These are phyloP conservation scores for Dysmachus trigonus DNA, from an alignment of 2,888 invertebrate genomes.

Conservation along the genomic window DNA sequence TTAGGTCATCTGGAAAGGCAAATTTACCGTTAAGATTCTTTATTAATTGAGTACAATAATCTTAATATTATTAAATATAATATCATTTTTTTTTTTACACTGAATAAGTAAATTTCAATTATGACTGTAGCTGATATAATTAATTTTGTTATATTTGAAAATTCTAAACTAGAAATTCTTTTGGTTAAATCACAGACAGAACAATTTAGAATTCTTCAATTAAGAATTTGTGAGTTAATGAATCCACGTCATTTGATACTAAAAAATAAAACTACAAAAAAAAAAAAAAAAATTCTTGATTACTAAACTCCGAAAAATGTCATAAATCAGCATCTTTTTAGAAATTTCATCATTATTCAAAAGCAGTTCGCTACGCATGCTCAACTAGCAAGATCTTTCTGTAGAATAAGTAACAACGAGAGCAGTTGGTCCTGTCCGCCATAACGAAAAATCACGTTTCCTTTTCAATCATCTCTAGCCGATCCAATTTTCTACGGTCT, in stretches of 20 bases:
- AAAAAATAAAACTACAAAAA: neutral
- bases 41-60: no score
- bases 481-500: constrained; percentile 1
- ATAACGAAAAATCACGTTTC: neutral
- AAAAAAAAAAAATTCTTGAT: neutral
- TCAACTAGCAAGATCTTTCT: neutral
- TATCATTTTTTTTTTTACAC: no score
- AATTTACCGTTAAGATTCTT: no score
- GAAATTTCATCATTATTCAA: neutral
- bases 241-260: neutral
- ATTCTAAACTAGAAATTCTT: no score
- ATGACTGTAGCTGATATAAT: no score
- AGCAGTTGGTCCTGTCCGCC: constrained; percentile 8
- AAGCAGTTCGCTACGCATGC: constrained; percentile 18
- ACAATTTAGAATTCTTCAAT: neutral
- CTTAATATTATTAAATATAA: no score
- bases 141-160: no score
- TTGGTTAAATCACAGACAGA: no score
- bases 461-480: neutral
- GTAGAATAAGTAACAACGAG: neutral
- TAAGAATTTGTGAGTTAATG: neutral
- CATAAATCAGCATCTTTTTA: neutral
- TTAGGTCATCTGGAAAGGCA: no score
- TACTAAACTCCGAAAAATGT: neutral
- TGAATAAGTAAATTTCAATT: no score